phyloP scores from a whole-genome alignment of 1,140 invertebrate species.

The Pseudachorutes palmiensis region DNA sequence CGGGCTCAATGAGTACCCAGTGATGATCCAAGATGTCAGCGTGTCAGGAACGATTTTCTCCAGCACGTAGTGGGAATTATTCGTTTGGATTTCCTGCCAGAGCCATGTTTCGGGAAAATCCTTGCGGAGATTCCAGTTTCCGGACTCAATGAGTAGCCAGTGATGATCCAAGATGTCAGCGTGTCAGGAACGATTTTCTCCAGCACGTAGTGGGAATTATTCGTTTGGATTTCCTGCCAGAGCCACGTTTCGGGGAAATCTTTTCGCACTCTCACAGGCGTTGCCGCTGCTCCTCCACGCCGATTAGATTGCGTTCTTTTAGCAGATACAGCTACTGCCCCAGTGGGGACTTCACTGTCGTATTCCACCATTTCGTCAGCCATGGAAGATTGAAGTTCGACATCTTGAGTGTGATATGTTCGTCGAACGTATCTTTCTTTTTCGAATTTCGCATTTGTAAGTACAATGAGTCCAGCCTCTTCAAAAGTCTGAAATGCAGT shows the following conservation, averaged over 20 bases:
- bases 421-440: background rate
- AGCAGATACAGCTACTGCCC: background rate
- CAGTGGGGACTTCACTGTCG: background rate
- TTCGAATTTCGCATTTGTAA: slow-evolving; percentile 53
- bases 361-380: background rate
- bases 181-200: slow-evolving; percentile 65
- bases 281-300: background rate
- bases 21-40: slow-evolving; percentile 85
- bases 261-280: slow-evolving; percentile 47
- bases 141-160: slow-evolving; percentile 81
- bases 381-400: background rate
- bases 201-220: slow-evolving; percentile 41
- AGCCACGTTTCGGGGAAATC: slow-evolving; percentile 59
- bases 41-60: slow-evolving; percentile 65
- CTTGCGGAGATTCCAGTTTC: slow-evolving; percentile 54
- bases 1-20: slow-evolving; percentile 81
- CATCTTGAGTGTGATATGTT: background rate
- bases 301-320: background rate
- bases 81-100: slow-evolving; percentile 51
- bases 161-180: slow-evolving; percentile 85
- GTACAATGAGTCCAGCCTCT: slow-evolving; percentile 53
- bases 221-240: slow-evolving; percentile 51
- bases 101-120: slow-evolving; percentile 59
- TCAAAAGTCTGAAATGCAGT: slow-evolving; percentile 19
- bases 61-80: slow-evolving; percentile 41